Percentiles rank a stretch among this genome's conserved stretches.
Evolutionary conservation across 2,797 vertebrate species (phyloP).

Genomic region (Salarias fasciatus): DNA sequence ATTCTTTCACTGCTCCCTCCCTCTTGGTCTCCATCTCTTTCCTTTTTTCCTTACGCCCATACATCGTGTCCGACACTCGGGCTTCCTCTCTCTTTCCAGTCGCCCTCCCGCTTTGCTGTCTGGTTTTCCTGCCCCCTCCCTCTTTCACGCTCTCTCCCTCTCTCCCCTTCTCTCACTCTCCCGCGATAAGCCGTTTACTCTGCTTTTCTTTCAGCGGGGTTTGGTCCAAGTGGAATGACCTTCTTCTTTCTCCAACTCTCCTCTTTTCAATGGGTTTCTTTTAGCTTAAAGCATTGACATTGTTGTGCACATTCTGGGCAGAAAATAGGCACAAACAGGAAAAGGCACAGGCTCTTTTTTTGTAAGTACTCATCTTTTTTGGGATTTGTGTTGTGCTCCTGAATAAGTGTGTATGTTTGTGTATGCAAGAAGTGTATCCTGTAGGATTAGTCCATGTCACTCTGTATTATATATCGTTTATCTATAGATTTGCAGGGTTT

Average conservation of each 20-base stretch:
- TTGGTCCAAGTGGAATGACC: conserved; percentile 58
- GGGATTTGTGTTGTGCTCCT: conserved; percentile 24
- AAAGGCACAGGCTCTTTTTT: conserved; percentile 28
- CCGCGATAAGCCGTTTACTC: conserved; percentile 48
- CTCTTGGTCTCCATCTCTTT: conserved; percentile 18
- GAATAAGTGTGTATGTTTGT: conserved; percentile 33
- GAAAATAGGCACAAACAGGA: conserved; percentile 17
- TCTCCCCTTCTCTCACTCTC: conserved; percentile 11
- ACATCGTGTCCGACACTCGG: conserved; percentile 21
- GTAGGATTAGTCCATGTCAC: conserved; percentile 5
- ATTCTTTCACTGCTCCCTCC: conserved; percentile 15
- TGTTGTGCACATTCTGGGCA: conserved; percentile 41
- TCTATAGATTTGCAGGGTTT: conserved; percentile 9
- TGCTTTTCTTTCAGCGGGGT: conserved; percentile 43
- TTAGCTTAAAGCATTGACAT: conserved; percentile 36
- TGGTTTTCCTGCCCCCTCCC: conserved; percentile 47
- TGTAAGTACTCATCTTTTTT: conserved; percentile 67
- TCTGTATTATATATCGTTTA: neutral
- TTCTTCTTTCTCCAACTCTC: conserved; percentile 43
- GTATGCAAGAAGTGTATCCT: conserved; percentile 9
- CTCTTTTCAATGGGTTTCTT: conserved; percentile 19
- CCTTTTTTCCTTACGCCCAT: neutral
- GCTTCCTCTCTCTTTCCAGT: conserved; percentile 36
- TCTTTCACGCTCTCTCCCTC: conserved; percentile 3
- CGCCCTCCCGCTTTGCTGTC: conserved; percentile 42